A percentile compares a stretch with the other conserved stretches of the same genome.
Evolutionary conservation across 2,113 vertebrate species (phyloP).

Genomic region (Salvelinus namaycush): DNA sequence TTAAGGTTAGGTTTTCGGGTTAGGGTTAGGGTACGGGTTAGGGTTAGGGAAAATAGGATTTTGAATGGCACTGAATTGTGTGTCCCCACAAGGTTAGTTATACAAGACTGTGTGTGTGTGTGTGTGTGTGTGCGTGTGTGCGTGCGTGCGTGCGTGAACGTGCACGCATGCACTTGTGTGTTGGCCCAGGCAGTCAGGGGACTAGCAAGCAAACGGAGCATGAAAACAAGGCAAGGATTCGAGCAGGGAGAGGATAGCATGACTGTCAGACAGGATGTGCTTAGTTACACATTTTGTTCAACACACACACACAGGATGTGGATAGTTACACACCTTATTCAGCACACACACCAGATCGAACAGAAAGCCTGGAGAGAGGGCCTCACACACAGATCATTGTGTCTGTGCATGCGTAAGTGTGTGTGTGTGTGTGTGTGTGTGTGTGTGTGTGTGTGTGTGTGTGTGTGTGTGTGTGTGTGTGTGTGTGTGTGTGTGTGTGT

Average conservation of each 20-base stretch:
- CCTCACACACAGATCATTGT: neutral
- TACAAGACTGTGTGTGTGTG: no score
- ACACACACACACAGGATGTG: constrained; percentile 43
- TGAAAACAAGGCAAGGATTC: constrained; percentile 72
- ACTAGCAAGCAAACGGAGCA: constrained; percentile 71
- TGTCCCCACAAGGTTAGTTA: no score
- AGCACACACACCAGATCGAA: neutral
- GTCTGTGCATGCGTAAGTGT: neutral
- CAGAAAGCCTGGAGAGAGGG: no score
- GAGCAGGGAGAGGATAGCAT: constrained; percentile 62
- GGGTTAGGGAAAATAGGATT: no score
- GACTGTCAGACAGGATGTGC: constrained; percentile 79
- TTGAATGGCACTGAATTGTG: no score
- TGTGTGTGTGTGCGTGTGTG: no score
- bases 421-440: no score
- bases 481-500: neutral
- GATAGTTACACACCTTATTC: no score
- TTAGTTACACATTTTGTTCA: constrained; percentile 76
- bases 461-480: neutral
- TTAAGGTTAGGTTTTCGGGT: no score
- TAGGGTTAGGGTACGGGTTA: no score
- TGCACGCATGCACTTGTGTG: no score
- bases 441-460: neutral
- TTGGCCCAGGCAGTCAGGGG: constrained; percentile 46
- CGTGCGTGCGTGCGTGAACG: no score